Percentiles rank a stretch among this genome's conserved stretches.
phyloP scores from a whole-genome alignment of 1,140 invertebrate species.

The Saccostrea glomerata region DNA sequence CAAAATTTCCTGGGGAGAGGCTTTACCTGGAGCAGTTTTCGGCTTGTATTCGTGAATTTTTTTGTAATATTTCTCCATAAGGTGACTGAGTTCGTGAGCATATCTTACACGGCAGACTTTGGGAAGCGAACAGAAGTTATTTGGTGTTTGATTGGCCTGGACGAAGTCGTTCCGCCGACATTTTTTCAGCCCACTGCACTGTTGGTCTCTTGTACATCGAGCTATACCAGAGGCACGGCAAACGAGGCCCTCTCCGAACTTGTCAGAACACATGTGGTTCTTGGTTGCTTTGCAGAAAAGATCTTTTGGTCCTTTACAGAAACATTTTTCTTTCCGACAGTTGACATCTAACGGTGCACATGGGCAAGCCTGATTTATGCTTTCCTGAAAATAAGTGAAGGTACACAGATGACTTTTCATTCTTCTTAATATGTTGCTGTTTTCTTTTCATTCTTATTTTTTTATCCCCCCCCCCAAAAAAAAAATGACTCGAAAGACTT shows the following conservation, averaged over 20 bases:
- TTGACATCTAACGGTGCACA: not conserved
- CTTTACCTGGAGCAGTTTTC: not conserved
- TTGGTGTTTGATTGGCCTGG: not conserved
- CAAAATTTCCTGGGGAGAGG: too few species aligned
- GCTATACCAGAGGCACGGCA: not conserved
- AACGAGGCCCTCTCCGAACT: not conserved
- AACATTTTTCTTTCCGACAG: not conserved
- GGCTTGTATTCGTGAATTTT: not conserved
- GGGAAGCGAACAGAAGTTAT: conserved; percentile 13
- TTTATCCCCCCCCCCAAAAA: too few species aligned
- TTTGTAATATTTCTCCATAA: conserved; percentile 15
- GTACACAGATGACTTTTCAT: not conserved
- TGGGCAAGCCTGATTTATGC: not conserved
- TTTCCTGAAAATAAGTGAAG: not conserved
- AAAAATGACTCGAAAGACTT: too few species aligned
- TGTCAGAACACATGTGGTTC: not conserved
- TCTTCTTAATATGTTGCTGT: too few species aligned
- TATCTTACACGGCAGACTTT: not conserved
- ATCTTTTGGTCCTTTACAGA: not conserved
- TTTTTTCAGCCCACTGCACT: conserved; percentile 17
- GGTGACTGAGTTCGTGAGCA: not conserved
- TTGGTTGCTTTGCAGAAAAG: conserved; percentile 13
- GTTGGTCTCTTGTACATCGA: not conserved
- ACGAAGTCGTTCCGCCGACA: conserved; percentile 10
- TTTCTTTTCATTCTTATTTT: too few species aligned